phyloP scores from a whole-genome alignment of 1,140 invertebrate species.

The Drosophila erecta region DNA sequence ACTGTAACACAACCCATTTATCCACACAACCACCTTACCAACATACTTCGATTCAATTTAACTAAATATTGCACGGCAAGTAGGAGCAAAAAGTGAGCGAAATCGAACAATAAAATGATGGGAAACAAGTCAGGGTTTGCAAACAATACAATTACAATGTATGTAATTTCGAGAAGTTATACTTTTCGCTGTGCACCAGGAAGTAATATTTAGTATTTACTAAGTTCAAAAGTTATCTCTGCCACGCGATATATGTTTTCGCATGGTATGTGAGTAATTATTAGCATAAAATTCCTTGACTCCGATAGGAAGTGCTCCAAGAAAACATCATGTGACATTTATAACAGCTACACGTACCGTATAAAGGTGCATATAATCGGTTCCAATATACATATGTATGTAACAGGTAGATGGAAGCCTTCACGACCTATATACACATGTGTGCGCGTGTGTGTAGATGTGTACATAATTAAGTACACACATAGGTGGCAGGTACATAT shows the following conservation, averaged over 20 bases:
- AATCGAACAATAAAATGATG: background rate
- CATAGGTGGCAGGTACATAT: background rate
- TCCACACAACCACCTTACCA: background rate
- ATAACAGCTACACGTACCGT: background rate
- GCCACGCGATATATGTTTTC: background rate
- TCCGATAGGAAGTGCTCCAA: background rate
- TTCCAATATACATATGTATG: background rate
- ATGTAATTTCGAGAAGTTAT: background rate
- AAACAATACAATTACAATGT: conserved; percentile 4
- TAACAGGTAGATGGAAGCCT: conserved; percentile 2
- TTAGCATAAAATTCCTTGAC: background rate
- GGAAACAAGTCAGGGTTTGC: background rate
- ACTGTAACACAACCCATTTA: conserved; percentile 2
- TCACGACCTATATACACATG: background rate
- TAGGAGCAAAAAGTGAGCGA: background rate
- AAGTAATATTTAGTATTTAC: background rate
- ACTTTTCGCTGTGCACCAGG: background rate
- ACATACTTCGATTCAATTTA: background rate
- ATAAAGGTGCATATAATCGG: background rate
- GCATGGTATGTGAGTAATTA: background rate
- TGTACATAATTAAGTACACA: background rate
- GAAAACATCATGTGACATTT: conserved; percentile 1
- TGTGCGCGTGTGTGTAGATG: background rate
- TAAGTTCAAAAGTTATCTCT: background rate
- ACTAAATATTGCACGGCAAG: background rate